A percentile compares a stretch with the other conserved stretches of the same genome.
phyloP scores from a whole-genome alignment of 2,888 invertebrate species.

The Aproaerema taeniolella region DNA sequence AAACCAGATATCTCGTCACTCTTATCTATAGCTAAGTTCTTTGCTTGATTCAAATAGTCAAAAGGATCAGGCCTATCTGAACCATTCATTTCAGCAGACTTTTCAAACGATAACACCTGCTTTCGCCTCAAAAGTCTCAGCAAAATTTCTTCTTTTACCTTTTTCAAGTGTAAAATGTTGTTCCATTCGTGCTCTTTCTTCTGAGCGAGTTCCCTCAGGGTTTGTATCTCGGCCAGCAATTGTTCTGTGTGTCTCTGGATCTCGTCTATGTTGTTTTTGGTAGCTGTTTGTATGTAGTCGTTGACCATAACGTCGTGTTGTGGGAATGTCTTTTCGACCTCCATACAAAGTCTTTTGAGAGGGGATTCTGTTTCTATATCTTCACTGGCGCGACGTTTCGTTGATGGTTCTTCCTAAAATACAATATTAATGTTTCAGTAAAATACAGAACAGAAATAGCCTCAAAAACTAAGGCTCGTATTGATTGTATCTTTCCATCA shows the following conservation, averaged over 20 bases:
- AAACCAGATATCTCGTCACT: constrained; percentile 69
- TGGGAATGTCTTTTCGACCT: constrained; percentile 70
- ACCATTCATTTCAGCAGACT: constrained; percentile 57
- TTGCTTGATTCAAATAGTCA: constrained; percentile 61
- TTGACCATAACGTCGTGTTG: constrained; percentile 79
- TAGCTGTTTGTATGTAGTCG: constrained; percentile 80
- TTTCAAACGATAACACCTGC: constrained; percentile 77
- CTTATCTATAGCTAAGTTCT: constrained; percentile 65
- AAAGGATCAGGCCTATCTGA: constrained; percentile 56
- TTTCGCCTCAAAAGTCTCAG: constrained; percentile 83
- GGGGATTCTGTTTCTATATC: constrained; percentile 67
- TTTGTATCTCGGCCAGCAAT: constrained; percentile 81
- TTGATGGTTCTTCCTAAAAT: constrained; percentile 55
- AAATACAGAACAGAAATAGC: no score
- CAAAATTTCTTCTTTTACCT: constrained; percentile 89
- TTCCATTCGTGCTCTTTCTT: constrained; percentile 93
- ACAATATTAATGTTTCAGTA: no score
- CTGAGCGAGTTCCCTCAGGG: constrained; percentile 84
- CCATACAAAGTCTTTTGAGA: constrained; percentile 66
- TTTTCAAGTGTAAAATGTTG: constrained; percentile 87
- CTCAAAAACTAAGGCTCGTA: no score
- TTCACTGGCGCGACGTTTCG: constrained; percentile 56
- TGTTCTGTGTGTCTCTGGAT: constrained; percentile 81
- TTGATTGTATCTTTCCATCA: no score
- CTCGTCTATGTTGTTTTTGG: constrained; percentile 78